Evolutionary conservation across 2,888 invertebrate genomes (phyloP).

Genomic region (Troilus luridus): DNA sequence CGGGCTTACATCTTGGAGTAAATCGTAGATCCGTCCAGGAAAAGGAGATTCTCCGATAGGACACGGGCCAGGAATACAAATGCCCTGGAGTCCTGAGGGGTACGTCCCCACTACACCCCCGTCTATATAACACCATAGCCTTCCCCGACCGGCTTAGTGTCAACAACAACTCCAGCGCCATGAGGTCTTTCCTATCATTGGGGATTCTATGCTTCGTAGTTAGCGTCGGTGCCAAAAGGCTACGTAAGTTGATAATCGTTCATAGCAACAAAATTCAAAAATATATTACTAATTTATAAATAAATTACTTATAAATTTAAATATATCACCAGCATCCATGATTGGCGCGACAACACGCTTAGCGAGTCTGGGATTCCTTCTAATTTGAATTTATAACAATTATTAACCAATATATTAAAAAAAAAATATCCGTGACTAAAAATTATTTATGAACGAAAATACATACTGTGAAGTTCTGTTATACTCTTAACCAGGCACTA

Average conservation of each 20-base stretch:
- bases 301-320: too few species aligned
- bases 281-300: too few species aligned
- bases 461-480: too few species aligned
- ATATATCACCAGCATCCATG: too few species aligned
- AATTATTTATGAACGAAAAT: too few species aligned
- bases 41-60: background rate
- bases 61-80: background rate
- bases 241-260: background rate
- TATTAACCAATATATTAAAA: too few species aligned
- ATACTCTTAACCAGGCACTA: too few species aligned
- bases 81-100: background rate
- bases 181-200: background rate
- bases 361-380: too few species aligned
- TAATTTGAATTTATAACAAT: too few species aligned
- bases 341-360: too few species aligned
- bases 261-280: too few species aligned
- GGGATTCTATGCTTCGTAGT: background rate
- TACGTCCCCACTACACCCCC: constrained; percentile 44
- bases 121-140: constrained; percentile 34
- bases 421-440: too few species aligned
- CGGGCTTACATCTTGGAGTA: background rate
- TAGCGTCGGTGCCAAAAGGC: background rate
- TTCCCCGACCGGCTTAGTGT: background rate
- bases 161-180: background rate
- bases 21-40: background rate